Evolutionary conservation across 2,888 invertebrate genomes (phyloP), one percentile per base, ranked within the genome.

Genomic region (Trimorus sp.): DNA sequence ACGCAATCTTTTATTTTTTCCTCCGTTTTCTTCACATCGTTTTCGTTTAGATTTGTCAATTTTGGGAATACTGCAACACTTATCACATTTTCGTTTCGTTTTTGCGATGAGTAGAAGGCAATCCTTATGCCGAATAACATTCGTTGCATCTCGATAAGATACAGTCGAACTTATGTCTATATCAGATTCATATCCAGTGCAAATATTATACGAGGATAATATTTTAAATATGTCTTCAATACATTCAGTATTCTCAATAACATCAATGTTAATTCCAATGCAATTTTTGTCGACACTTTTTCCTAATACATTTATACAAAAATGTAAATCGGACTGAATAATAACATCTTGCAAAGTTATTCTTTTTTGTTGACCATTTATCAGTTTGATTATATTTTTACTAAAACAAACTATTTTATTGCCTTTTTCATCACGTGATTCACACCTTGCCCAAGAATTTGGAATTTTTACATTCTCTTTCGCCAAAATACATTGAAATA

Each of bases 351-450:
- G 49, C 49, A 49, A 49, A 14, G 49, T 49, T 14, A 49, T 14
- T 12, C 14, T 49, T 49, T 49, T 49, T n/a, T 49, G 49, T 14
- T 49, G 49, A 14, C 12, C 12, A 14, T 49, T 49, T 14, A 49
- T 6, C 14, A 49, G 7, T 49, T 49, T 49, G 8, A 49, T 49
- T 49, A 49, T 49, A 14, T 49, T 49, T 14, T 56, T 56, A 12
- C 26, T 56, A n/a, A 56, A 56, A 37, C 56, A 56, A 56, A 56
- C 56, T 37, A 56, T 26, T 56, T 56, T 56, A 12, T 36, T 36
- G 26, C 36, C 36, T 36, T 36, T 12, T 7, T 56, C 56, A 56
- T 56, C 56, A 12, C 4, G 49, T 49, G 14, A n/a, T 14, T 49
- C 49, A n/a, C 49, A 49, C 14, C 49, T 12, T 49, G 49, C n/a